These are phyloP conservation scores for Zygogramma bicolorata DNA, from an alignment of 2,888 invertebrate genomes.

Conservation along the genomic window DNA sequence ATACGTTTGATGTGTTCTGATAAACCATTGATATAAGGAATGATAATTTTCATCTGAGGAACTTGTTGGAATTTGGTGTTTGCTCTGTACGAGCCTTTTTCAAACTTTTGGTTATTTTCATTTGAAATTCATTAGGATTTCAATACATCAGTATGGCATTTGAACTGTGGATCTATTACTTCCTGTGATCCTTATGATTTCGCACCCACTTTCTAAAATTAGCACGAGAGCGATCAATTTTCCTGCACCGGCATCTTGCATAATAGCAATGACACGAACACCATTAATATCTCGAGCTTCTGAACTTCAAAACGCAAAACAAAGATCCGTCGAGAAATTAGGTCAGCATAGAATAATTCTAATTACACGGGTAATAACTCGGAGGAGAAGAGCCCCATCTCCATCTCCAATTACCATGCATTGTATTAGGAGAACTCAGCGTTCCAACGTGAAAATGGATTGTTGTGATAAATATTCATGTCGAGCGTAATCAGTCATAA, in stretches of 20 bases:
- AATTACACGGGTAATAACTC: conserved; percentile 1
- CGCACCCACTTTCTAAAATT: too few relatives aligned
- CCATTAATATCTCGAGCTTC: neutral
- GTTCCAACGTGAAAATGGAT: conserved; percentile 28
- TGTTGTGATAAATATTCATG: conserved; percentile 38
- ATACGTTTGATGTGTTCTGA: too few relatives aligned
- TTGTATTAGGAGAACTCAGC: conserved; percentile 1
- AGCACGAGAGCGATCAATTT: neutral
- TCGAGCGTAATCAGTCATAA: conserved; percentile 7
- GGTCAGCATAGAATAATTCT: conserved; percentile 1
- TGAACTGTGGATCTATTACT: too few relatives aligned
- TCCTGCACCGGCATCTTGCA: neutral
- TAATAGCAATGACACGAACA: neutral
- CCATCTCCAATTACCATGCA: neutral
- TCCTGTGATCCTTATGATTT: too few relatives aligned
- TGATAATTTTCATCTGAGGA: too few relatives aligned
- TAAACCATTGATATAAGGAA: too few relatives aligned
- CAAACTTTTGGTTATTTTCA: too few relatives aligned
- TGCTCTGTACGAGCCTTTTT: too few relatives aligned
- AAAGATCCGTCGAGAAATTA: neutral
- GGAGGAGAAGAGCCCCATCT: neutral
- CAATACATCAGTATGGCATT: too few relatives aligned
- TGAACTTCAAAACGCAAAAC: neutral
- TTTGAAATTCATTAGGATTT: too few relatives aligned
- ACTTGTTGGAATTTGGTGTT: too few relatives aligned